Percentiles rank a stretch among this genome's conserved stretches.
Evolutionary conservation across 2,888 invertebrate genomes (phyloP).

Genomic region (Gastrophysa polygoni): DNA sequence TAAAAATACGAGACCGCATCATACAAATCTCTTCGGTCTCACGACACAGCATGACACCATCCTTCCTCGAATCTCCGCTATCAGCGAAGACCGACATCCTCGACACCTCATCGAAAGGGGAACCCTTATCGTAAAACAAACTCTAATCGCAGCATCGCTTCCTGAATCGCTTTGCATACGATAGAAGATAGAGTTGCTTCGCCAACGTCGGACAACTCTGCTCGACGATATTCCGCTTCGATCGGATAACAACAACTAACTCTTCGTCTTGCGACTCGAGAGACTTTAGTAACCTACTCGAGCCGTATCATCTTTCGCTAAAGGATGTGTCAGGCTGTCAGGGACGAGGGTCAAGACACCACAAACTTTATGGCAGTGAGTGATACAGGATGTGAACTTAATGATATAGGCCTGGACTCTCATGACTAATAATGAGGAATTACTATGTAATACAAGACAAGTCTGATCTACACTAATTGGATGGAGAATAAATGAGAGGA

Average conservation of each 20-base stretch:
- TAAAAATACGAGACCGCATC: too few species aligned
- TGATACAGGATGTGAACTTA: too few species aligned
- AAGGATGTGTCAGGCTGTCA: not conserved
- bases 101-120: constrained; percentile 1
- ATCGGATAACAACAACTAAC: constrained; percentile 18
- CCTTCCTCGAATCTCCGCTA: not conserved
- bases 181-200: constrained; percentile 1
- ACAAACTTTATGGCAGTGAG: not conserved
- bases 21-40: not conserved
- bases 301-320: constrained; percentile 4
- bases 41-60: not conserved
- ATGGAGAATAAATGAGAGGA: too few species aligned
- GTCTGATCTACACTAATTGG: too few species aligned
- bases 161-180: constrained; percentile 14
- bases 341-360: not conserved
- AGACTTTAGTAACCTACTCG: not conserved
- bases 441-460: too few species aligned
- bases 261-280: constrained; percentile 8
- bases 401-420: too few species aligned
- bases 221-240: constrained; percentile 3
- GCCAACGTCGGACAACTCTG: too few species aligned
- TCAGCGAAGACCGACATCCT: not conserved
- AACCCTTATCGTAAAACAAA: constrained; percentile 14
- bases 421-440: too few species aligned
- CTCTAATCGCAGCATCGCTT: constrained; percentile 20